Base-by-base conservation (phyloP, 2,113 vertebrate genomes). In the Suncus etruscus region DNA sequence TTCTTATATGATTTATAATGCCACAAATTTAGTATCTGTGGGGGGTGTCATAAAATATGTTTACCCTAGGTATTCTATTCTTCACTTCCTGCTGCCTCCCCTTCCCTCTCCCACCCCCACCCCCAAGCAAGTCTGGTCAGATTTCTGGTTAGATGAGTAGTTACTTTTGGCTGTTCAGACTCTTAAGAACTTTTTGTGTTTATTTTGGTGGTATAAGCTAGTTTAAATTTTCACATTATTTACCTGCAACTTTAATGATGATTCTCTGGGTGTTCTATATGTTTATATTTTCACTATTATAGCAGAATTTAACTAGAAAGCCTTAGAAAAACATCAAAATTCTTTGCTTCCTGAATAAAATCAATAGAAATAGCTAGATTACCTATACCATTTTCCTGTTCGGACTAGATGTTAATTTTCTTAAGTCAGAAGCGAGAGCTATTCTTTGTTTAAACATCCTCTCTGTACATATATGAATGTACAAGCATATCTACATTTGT, bases 221-320 rank as follows among this genome's bases (percentile, higher is more conserved):
- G 22, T 47, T 70, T 80, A 82, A 78, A 48, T n/a, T 93, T 89
- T 91, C 65, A 76, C 54, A 11, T 58, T 11, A 70, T 77, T 85
- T 86, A 51, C 54, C 9, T 83, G 12, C 9, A 89, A 39, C 83
- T 95, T 86, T 92, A 85, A 87, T 76, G 31, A 77, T 82, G 29
- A 20, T 83, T 90, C 1, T 39, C 39, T 74, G 54, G 11, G 3
- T 87, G 66, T 87, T 91, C 88, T 80, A 11, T 93, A 29, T 39
- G 11, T 90, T 96, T 70, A n/a, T 58, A 12, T 91, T 93, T 84
- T 81, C 39, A 65, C 27, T 61, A 12, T 83, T 91, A 58, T n/a
- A 70, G 76, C 61, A 75, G 18, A 94, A 50, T 95, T 93, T 93
- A 54, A 92, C 78, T 87, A 72, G 81, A 92, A 90, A 77, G 74